Evolutionary conservation across 2,888 invertebrate genomes (phyloP), one percentile per base, ranked within the genome.

Genomic region (Keiferia lycopersicella): DNA sequence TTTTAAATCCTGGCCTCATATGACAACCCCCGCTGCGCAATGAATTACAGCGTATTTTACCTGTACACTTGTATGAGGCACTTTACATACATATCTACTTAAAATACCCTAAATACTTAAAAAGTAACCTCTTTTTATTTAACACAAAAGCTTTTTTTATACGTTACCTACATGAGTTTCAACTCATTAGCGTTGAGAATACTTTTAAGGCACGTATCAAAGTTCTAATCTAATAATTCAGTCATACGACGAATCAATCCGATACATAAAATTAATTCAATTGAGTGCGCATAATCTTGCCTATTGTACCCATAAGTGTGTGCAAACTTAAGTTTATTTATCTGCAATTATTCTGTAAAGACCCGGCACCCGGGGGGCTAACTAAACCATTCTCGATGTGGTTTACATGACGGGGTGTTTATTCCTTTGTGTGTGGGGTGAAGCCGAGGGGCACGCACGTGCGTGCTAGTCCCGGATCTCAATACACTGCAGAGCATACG

Each of bases 241-340:
- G 10, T 6, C 34, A 2, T 30, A 56, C 1, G 22, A 30, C 3
- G 26, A n/a, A n/a, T n/a, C 34, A 34, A 56, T 30, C 34, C 56
- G 56, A n/a, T 8, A 56, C 34, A 16, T 16, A 16, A 34, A 26
- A 53, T 30, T 53, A 22, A 60, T 45, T 48, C 78, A 74, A 76
- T 76, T 74, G 70, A 69, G 65, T 63, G 68, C 71, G 67, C 68
- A 71, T 70, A 77, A 79, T 77, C 72, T 73, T 66, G 64, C 67
- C 66, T 60, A 65, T 69, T 64, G 67, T 68, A 60, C 7, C 70
- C 72, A 72, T 68, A 71, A 73, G 71, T 71, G 64, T 65, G 74
- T 66, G 70, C 66, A 72, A 73, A 76, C 73, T 82, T 81, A 81
- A 81, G 83, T 86, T 85, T 88, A 88, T 89, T 88, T 88, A 86